Evolutionary conservation across 2,113 vertebrate species (phyloP), one percentile per base, ranked within the genome.

Genomic region (Leucopsar rothschildi): DNA sequence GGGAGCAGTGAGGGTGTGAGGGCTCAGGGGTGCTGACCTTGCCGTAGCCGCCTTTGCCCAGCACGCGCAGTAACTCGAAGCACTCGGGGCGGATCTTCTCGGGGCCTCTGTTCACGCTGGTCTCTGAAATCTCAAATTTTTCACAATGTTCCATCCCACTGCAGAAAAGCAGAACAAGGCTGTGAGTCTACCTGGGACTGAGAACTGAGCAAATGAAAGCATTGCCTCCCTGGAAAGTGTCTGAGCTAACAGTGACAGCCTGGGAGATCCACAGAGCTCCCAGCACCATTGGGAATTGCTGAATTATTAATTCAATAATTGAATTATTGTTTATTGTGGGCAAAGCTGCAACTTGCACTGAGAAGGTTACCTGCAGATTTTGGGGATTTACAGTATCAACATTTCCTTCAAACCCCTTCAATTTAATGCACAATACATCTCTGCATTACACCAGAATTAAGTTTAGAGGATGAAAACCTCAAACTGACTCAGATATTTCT

Each of bases 71-170:
- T 79, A 99, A 93, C 97, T 99, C 99, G 97, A 99, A 99, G 97
- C 99, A 99, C 95, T 99, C 99, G 5, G 99, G 99, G 63, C 99
- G 98, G 94, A 99, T 99, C 97, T 99, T 99, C 98, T 99, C 99
- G 39, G 99, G 99, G 97, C 99, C 99, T 98, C 98, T 98, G 98
- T 99, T 99, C 91, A 99, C 99, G 73, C 98, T 99, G 97, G 99
- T 99, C 97, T 99, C 99, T 59, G 99, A 99, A 95, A 99, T 99
- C 98, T 99, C 99, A 98, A 99, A 99, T 96, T 99, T 99, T 82
- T 99, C 99, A 98, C 99, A 99, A 98, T 99, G 98, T 47, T 99
- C 99, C 99, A 99, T 99, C 96, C 99, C 98, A 86, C 99, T 99
- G 95, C 78, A 94, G 82, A 92, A 96, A 96, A 97, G 57, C 72